Evolutionary conservation across 2,113 vertebrate species (phyloP).

Genomic region (Peromyscus leucopus): DNA sequence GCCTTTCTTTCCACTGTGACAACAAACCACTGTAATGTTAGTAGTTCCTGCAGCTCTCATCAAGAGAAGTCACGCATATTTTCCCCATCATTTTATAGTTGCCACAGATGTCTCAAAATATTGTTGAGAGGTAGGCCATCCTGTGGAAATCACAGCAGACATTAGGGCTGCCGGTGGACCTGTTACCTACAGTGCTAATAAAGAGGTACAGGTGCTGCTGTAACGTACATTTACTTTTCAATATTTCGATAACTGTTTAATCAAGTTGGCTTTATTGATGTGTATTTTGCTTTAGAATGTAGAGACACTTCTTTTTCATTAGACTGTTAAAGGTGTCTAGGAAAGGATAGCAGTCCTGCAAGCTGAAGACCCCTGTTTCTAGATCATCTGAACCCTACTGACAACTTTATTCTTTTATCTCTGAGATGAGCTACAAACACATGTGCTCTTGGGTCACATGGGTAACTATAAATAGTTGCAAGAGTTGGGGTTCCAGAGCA

Average conservation of each 20-base stretch:
- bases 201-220: neutral
- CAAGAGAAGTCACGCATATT: conserved; percentile 1
- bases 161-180: neutral
- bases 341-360: neutral
- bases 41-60: conserved; percentile 14
- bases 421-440: neutral
- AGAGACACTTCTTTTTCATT: neutral
- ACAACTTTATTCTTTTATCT: neutral
- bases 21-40: neutral
- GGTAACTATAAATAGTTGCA: neutral
- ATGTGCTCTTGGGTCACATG: neutral
- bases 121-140: neutral
- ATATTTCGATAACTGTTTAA: conserved; percentile 2
- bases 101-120: conserved; percentile 13
- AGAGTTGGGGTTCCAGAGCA: neutral
- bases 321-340: neutral
- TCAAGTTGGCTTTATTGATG: conserved; percentile 8
- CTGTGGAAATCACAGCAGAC: conserved; percentile 36
- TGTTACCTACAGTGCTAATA: conserved; percentile 23
- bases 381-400: neutral
- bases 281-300: conserved; percentile 45
- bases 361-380: neutral
- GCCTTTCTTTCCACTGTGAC: neutral
- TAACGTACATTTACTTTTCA: neutral
- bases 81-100: conserved; percentile 27